Evolutionary conservation across 2,113 vertebrate genomes (phyloP), one percentile per base, ranked within the genome.

Genomic region (Thunnus thynnus): DNA sequence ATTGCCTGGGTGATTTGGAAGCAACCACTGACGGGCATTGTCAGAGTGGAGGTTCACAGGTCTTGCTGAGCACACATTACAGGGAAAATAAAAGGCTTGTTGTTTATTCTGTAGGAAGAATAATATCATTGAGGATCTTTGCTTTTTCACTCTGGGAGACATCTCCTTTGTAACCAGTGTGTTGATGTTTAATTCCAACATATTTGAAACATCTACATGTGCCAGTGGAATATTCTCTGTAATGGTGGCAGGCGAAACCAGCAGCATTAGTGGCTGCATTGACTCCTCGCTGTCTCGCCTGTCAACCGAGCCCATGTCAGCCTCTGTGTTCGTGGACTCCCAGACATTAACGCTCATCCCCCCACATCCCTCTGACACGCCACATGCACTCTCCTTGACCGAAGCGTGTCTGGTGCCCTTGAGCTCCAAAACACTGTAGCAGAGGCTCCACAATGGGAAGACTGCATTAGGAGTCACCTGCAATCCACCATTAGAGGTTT

Each of bases 401-500:
- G 27, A 72, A 84, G 76, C 25, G 51, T 68, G 86, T 86, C 82
- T 65, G 76, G 55, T 90, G 94, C 90, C 91, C 92, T 94, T 94
- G 91, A 93, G 92, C 87, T 83, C 75, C 85, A 54, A 72, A 30
- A 47, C 16, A 0, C 16, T 71, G 66, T 14, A 41, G 60, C 55
- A 66, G 61, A 73, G 66, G 76, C 63, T 82, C 44, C 75, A 46
- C 74, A 54, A 85, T 81, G 84, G 84, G 73, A 75, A 83, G 80
- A 91, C 86, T 89, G 82, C 68, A 65, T 88, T 91, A 91, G 74
- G 83, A 94, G 88, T 90, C 79, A 62, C 80, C 92, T 86, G 82
- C 84, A 91, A 92, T 92, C 83, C 83, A 73, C 83, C 85, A 76
- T 41, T 55, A 89, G 90, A 90, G 84, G 65, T 83, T 68, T 92